Evolutionary conservation across 2,113 vertebrate species (phyloP), one percentile per base, ranked within the genome.

Genomic region (Chascanopsetta lugubris): DNA sequence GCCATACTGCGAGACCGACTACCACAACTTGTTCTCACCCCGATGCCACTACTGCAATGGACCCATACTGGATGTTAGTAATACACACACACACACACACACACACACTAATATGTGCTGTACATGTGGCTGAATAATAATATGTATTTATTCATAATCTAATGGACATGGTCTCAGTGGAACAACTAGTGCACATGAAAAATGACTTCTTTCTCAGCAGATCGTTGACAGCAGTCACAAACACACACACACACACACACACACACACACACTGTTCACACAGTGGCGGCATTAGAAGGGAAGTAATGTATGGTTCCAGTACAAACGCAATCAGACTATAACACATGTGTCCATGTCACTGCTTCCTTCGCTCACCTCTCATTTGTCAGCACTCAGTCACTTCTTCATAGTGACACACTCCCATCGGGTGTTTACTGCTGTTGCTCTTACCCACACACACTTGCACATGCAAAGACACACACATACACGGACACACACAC

Each of bases 1-100:
- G 82, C 96, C 96, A 13, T 98, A 94, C 93, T 98, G 96, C 0
- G 96, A 98, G 92, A 97, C 93, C 70, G 96, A 98, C 82, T 98
- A 98, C 38, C 96, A 98, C 90, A 94, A 85, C 84, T 93, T 98
- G 78, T 98, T 98, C 85, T 98, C 96, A 0, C 96, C 96, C 0
- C 94, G 96, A 75, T 98, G 96, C 90, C 93, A 95, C 87, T 98
- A 98, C 94, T 98, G 96, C 85, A 97, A 98, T 0, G 96, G 96
- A 17, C 95, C 96, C 12, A 97, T 98, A 81, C 92, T 98, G 83
- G 96, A 98, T 86, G 96, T 98, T 70, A 96, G 96, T 94, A 55
- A 61, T 72, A 24, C 74, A 68, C 8, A 26, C 46, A 46, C n/a
- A n/a, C 21, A 42, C 12, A 42, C 49, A 34, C 38, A 57, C 65